Evolutionary conservation across 2,113 vertebrate species (phyloP), one percentile per base, ranked within the genome.

Genomic region (Scytalopus superciliaris): DNA sequence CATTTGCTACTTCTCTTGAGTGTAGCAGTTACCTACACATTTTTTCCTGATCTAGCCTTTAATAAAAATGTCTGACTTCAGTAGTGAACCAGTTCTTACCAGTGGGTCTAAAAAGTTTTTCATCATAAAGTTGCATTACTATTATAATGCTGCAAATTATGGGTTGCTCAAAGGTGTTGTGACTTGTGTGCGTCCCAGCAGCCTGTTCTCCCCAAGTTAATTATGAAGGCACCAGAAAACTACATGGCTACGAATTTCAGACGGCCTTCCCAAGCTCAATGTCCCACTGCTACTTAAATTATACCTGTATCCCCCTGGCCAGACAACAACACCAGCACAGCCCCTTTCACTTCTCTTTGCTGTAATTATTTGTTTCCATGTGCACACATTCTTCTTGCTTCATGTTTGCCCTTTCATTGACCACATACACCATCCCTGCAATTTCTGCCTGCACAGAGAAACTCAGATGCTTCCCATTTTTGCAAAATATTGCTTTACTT

Each of bases 401-500:
- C 35, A 70, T 80, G 17, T 50, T 88, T 89, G 39, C 31, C 31
- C n/a, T 73, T 89, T 67, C 24, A 19, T 33, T 94, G 80, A 89
- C 87, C 72, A 31, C 89, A 53, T 42, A 39, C 27, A 53, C 45
- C n/a, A 72, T 37, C 35, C 50, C 7, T 47, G 63, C 70, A 95
- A 55, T 86, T 97, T 98, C 97, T 90, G 79, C 69, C 93, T 92
- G 62, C 74, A 78, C 55, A 87, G 87, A 97, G 72, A 93, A 96
- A 89, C 57, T 70, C 93, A 96, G 87, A 89, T 92, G 86, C 79
- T 94, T 98, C 60, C 16, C 66, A 97, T 97, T 96, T 95, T 87
- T 87, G 60, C 53, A 96, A 96, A 97, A 87, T 76, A 89, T 69
- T 95, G 90, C 89, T 94, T 97, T 96, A 76, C 78, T 85, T 94